phyloP scores from a whole-genome alignment of 1,140 invertebrate genomes.

The Brachionus calyciflorus region DNA sequence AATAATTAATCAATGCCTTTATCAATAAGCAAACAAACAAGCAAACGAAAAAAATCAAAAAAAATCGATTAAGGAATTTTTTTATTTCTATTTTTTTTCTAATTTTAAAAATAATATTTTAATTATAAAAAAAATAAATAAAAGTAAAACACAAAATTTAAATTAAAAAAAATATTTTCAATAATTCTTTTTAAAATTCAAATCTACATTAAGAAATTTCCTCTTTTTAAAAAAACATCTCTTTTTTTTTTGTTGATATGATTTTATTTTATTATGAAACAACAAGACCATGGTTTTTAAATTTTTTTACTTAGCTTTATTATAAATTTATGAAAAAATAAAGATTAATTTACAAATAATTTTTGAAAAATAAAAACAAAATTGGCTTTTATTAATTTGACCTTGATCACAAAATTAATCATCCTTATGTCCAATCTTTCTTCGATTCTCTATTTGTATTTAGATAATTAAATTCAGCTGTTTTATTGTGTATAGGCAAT shows the following conservation, averaged over 20 bases:
- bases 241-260: background rate
- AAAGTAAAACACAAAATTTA: too few relatives aligned
- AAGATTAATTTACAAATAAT: too few relatives aligned
- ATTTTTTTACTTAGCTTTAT: too few relatives aligned
- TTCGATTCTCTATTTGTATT: slow-evolving; percentile 42
- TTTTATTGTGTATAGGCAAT: slow-evolving; percentile 34
- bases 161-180: too few relatives aligned
- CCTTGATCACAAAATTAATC: background rate
- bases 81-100: too few relatives aligned
- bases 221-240: background rate
- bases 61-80: too few relatives aligned
- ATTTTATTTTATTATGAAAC: background rate
- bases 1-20: too few relatives aligned
- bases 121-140: too few relatives aligned
- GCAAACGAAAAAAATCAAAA: too few relatives aligned
- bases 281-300: background rate
- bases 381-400: too few relatives aligned
- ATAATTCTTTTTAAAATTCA: slow-evolving; percentile 1
- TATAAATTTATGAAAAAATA: slow-evolving; percentile 15
- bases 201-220: background rate
- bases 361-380: background rate
- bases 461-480: background rate
- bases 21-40: too few relatives aligned
- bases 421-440: slow-evolving; percentile 38
- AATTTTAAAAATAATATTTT: too few relatives aligned